Evolutionary conservation across 2,888 invertebrate genomes (phyloP).

Genomic region (Drosophila peninsularis): DNA sequence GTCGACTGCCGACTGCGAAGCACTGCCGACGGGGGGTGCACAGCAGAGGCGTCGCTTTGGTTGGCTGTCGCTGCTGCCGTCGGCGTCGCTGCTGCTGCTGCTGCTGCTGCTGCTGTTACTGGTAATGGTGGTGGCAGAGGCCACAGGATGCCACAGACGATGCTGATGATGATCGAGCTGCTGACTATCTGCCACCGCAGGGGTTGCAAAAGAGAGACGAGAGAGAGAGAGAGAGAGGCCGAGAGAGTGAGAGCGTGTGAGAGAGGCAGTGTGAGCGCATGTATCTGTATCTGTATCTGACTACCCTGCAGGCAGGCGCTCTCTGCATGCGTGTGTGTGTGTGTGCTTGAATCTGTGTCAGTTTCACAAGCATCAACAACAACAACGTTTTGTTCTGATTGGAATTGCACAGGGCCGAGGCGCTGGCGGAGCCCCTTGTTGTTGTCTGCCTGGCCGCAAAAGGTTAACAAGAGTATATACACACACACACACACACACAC

Average conservation of each 20-base stretch:
- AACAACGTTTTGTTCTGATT: constrained; percentile 54
- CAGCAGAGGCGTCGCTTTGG: constrained; percentile 52
- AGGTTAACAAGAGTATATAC: constrained; percentile 45
- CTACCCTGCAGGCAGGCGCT: constrained; percentile 49
- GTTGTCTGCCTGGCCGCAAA: constrained; percentile 62
- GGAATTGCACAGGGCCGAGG: constrained; percentile 50
- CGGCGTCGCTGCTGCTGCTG: constrained; percentile 17
- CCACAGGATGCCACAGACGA: constrained; percentile 40
- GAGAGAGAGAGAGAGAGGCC: not conserved
- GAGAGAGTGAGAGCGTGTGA: constrained; percentile 13
- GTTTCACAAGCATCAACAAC: constrained; percentile 48
- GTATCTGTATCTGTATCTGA: constrained; percentile 47
- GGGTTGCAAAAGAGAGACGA: constrained; percentile 77
- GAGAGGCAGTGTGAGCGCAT: constrained; percentile 13
- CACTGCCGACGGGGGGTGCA: constrained; percentile 3
- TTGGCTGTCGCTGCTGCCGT: constrained; percentile 37
- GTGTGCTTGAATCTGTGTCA: constrained; percentile 75
- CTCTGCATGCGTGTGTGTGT: constrained; percentile 18
- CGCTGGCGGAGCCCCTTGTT: constrained; percentile 32
- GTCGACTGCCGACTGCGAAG: constrained; percentile 27
- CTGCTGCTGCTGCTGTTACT: not conserved
- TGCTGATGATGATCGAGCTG: constrained; percentile 56
- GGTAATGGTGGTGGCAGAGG: constrained; percentile 23
- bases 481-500: not conserved
- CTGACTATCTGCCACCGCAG: constrained; percentile 76